Percentiles rank a stretch among this genome's conserved stretches.
These are phyloP conservation scores for Drosophila micromelanica DNA, from an alignment of 1,140 invertebrate species.

Conservation along the genomic window DNA sequence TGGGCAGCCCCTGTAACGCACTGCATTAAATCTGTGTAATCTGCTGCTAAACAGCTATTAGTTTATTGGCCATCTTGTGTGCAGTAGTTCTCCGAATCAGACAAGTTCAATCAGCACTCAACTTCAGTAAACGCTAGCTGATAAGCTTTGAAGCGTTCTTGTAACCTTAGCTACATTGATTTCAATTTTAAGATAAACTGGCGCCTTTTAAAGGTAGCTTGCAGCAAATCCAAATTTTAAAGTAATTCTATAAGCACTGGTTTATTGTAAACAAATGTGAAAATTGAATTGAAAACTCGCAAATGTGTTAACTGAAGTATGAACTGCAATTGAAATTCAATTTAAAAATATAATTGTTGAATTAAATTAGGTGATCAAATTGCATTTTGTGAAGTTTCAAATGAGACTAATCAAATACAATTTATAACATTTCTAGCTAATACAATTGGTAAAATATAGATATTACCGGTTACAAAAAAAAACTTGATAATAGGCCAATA, in stretches of 20 bases:
- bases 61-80: slow-evolving; percentile 32
- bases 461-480: no score
- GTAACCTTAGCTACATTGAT: not conserved
- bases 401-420: no score
- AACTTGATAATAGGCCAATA: no score
- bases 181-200: not conserved
- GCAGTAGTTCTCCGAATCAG: not conserved
- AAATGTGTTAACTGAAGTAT: not conserved
- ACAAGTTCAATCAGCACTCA: not conserved
- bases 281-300: not conserved
- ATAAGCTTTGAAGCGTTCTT: slow-evolving; percentile 2
- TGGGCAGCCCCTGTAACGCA: slow-evolving; percentile 16
- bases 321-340: not conserved
- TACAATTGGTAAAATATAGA: no score
- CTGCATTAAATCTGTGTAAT: slow-evolving; percentile 7
- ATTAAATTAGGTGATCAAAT: no score
- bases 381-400: no score
- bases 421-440: no score
- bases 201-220: not conserved
- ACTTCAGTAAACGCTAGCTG: not conserved
- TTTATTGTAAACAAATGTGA: not conserved
- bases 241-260: no score
- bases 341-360: not conserved
- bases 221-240: not conserved
- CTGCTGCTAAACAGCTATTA: not conserved